Evolutionary conservation across 1,140 invertebrate genomes (phyloP), one percentile per base, ranked within the genome.

Genomic region (Lepidostoma basale): DNA sequence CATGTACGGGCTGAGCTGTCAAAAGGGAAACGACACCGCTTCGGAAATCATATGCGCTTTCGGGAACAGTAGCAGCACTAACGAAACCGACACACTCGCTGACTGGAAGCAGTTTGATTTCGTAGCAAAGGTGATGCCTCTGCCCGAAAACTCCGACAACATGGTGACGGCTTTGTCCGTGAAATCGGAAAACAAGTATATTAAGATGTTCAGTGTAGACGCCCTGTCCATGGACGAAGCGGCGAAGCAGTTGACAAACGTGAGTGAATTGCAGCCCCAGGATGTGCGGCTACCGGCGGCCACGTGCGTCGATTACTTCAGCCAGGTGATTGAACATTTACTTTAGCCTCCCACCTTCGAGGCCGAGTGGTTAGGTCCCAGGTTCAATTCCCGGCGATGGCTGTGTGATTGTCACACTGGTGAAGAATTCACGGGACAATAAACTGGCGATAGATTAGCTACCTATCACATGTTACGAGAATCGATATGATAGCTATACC

Each of bases 1-100:
- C 49, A 73, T 83, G 28, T 83, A 78, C 62, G 47, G 62, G 45
- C 66, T 72, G 2, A 59, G 40, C 22, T 72, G 70, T 62, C 30
- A 60, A 36, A 54, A 40, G 4, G 23, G 52, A 2, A 25, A 42
- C n/a, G 64, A 64, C 40, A 72, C 68, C 52, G 60, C 56, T 3
- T 54, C 70, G 3, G 45, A 62, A 14, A 39, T 56, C 16, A 9
- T 49, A 25, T 72, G 70, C 23, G 67, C 62, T 14, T 69, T 72
- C 36, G 70, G 70, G 28, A 49, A 62, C 2, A 72, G 62, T 28
- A 36, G 39, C n/a, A 66, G 56, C 18, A 12, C 16, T 0, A 45
- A 30, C 44, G 44, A 62, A 12, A 30, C 39, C 5, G 60, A 44
- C 3, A 14, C 16, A 47, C 8, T 47, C 2, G 10, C 28, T 20